These are phyloP conservation scores for Sebastolobus altivelis DNA, from an alignment of 2,797 vertebrate genomes.

Conservation along the genomic window DNA sequence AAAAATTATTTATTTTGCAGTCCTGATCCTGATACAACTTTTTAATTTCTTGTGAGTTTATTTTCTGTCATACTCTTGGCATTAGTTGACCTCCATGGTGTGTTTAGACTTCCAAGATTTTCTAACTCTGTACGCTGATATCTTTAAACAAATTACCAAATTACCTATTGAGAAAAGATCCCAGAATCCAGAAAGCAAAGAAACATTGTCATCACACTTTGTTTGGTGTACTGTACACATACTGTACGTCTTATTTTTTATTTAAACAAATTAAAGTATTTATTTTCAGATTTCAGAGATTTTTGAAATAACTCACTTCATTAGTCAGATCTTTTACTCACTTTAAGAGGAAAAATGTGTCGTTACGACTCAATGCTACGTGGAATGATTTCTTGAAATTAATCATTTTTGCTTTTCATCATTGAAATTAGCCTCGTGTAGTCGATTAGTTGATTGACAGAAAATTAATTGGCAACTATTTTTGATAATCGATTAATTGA, in stretches of 20 bases:
- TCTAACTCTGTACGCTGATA: neutral
- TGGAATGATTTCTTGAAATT: neutral
- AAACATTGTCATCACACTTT: neutral
- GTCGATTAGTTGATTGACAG: neutral
- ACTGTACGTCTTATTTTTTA: neutral
- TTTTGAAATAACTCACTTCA: neutral
- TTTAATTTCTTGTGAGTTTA: constrained; percentile 3
- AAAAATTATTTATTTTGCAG: neutral
- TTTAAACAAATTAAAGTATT: neutral
- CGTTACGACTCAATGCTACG: neutral
- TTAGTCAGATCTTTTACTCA: neutral
- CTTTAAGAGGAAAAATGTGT: neutral
- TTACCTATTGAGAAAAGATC: constrained; percentile 3
- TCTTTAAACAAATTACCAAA: neutral
- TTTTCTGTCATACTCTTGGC: neutral
- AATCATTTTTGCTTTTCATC: neutral
- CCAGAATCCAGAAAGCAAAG: neutral
- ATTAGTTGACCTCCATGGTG: constrained; percentile 2
- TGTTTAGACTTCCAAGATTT: constrained; percentile 15
- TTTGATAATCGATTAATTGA: neutral
- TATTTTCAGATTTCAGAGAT: neutral
- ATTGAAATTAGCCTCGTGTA: neutral
- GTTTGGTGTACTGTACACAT: neutral
- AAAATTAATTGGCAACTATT: neutral
- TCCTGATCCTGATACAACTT: neutral